phyloP scores from a whole-genome alignment of 2,113 vertebrate species.

The Sinocyclocheilus anshuiensis region DNA sequence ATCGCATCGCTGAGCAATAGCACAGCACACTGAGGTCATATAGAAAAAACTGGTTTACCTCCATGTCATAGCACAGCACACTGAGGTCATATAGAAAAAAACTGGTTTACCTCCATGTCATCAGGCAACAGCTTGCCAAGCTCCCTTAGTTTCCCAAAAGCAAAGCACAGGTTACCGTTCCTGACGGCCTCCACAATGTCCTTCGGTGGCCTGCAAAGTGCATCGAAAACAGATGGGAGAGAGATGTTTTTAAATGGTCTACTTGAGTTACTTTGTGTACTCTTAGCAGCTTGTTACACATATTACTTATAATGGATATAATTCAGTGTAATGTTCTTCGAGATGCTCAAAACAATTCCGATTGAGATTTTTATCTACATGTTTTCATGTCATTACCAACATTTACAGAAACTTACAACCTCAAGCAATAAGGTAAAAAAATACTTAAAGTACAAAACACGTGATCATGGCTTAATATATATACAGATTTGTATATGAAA shows the following conservation, averaged over 20 bases:
- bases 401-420: no score
- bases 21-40: neutral
- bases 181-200: slow-evolving; percentile 72
- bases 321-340: neutral
- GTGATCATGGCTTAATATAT: no score
- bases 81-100: neutral
- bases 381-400: no score
- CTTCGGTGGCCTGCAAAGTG: slow-evolving; percentile 65
- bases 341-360: neutral
- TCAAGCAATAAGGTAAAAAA: no score
- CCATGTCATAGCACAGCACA: no score
- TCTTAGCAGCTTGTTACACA: neutral
- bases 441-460: no score
- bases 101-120: slow-evolving; percentile 73
- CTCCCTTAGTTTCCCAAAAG: slow-evolving; percentile 76
- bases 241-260: neutral
- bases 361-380: neutral
- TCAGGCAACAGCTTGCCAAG: slow-evolving; percentile 80
- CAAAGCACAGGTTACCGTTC: slow-evolving; percentile 71
- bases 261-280: neutral
- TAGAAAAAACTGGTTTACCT: slow-evolving; percentile 66
- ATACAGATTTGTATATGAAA: no score
- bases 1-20: neutral
- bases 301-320: neutral
- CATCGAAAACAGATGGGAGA: slow-evolving; percentile 42